A percentile compares a stretch with the other conserved stretches of the same genome.
Conservation (phyloP, 2,113 vertebrate genomes). For the Pteropus alecto region DNA sequence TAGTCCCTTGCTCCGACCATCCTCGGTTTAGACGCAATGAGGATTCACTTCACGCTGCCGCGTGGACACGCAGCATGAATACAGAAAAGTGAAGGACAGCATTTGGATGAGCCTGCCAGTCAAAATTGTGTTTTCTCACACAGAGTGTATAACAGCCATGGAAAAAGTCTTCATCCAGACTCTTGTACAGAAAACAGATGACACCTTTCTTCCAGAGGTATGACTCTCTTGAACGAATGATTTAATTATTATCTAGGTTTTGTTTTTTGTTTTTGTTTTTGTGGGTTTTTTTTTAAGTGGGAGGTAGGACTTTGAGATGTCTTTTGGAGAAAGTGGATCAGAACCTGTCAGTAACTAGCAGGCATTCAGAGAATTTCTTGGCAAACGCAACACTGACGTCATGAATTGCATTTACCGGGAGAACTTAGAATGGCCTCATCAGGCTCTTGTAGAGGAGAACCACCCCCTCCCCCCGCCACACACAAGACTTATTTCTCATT, state of each 20-base stretch:
- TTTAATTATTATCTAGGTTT: neutral
- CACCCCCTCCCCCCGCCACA: fast-evolving
- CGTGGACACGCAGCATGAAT: neutral
- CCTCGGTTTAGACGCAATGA: neutral
- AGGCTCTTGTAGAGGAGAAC: no score
- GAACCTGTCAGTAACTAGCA: neutral
- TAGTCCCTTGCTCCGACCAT: neutral
- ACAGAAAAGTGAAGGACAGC: neutral
- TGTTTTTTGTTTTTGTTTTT: neutral
- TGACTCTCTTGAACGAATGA: neutral
- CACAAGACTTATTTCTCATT: neutral
- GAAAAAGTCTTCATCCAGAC: neutral
- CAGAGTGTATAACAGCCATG: neutral
- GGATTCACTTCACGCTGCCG: no score
- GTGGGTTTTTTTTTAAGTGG: neutral
- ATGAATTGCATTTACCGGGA: neutral
- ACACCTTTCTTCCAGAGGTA: neutral
- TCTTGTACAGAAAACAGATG: fast-evolving
- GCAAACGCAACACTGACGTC: neutral
- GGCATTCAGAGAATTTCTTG: neutral
- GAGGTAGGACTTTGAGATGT: neutral
- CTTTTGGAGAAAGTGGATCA: neutral
- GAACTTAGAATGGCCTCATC: neutral
- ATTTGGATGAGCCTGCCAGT: neutral
- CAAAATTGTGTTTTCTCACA: neutral